Percentiles rank a stretch among this genome's conserved stretches.
Conservation (phyloP, 1,140 invertebrate species). For the Fopius arisanus region DNA sequence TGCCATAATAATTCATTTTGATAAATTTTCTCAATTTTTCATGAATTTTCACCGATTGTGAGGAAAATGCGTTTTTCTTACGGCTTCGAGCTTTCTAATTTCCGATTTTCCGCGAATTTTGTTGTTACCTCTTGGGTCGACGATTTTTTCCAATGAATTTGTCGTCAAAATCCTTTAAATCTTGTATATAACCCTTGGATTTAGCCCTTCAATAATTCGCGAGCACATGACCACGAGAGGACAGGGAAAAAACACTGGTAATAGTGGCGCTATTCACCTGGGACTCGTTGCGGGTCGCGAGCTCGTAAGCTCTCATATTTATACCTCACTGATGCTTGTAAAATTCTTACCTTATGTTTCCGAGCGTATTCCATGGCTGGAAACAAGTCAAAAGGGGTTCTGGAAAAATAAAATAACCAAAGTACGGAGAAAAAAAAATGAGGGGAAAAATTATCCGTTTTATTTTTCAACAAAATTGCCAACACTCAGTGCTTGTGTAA, state of each 20-base stretch:
- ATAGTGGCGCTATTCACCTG: constrained; percentile 17
- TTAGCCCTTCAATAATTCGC: neutral
- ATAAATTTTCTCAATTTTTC: too few species aligned
- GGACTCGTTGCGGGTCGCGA: constrained; percentile 17
- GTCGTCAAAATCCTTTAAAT: too few species aligned
- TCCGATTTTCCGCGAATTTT: too few species aligned
- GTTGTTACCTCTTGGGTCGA: too few species aligned
- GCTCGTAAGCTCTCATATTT: constrained; percentile 32
- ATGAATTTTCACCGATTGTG: too few species aligned
- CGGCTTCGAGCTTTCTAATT: too few species aligned
- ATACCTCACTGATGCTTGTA: constrained; percentile 23
- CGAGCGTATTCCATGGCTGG: neutral
- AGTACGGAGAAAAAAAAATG: neutral
- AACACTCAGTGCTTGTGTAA: constrained; percentile 20
- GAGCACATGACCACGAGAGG: neutral
- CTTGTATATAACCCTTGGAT: neutral
- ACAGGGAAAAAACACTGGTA: constrained; percentile 11
- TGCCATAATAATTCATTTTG: too few species aligned
- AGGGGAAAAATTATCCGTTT: neutral
- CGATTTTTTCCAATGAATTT: too few species aligned
- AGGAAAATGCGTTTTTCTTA: too few species aligned
- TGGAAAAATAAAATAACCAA: constrained; percentile 4
- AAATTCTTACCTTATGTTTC: constrained; percentile 29
- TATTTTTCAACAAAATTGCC: constrained; percentile 15
- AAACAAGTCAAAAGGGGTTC: constrained; percentile 4